phyloP scores from a whole-genome alignment of 2,797 vertebrate species.

The Pangasius krempfi region DNA sequence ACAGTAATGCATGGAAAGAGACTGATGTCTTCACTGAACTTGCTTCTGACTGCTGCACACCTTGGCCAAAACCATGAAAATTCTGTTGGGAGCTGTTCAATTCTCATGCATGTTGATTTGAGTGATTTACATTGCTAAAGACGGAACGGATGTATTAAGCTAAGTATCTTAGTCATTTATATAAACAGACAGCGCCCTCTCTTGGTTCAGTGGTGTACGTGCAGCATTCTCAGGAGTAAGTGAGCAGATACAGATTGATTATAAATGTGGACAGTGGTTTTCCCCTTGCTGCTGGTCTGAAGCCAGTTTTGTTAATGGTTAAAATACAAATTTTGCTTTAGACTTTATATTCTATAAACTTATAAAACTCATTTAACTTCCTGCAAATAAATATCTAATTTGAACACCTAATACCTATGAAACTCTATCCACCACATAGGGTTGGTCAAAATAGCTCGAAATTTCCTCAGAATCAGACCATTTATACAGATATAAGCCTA shows the following conservation, averaged over 20 bases:
- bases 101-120: not conserved
- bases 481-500: not conserved
- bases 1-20: slow-evolving; percentile 21
- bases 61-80: not conserved
- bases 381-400: not conserved
- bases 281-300: slow-evolving; percentile 37
- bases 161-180: not conserved
- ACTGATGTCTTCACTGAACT: slow-evolving; percentile 31
- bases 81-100: not conserved
- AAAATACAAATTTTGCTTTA: not conserved
- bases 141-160: not conserved
- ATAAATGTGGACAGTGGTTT: not conserved
- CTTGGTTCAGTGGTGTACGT: slow-evolving; percentile 28
- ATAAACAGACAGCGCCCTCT: slow-evolving; percentile 26
- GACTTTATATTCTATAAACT: not conserved
- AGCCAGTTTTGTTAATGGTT: not conserved
- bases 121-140: not conserved
- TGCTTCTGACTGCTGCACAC: slow-evolving; percentile 39
- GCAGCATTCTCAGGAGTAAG: slow-evolving; percentile 39
- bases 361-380: not conserved
- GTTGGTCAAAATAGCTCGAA: not conserved
- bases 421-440: not conserved
- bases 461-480: not conserved
- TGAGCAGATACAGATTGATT: not conserved
- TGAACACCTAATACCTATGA: too few relatives aligned